Percentiles rank a stretch among this genome's conserved stretches.
phyloP scores from a whole-genome alignment of 37 sponge, comb jelly and placozoan species.

The Bolinopsis microptera region DNA sequence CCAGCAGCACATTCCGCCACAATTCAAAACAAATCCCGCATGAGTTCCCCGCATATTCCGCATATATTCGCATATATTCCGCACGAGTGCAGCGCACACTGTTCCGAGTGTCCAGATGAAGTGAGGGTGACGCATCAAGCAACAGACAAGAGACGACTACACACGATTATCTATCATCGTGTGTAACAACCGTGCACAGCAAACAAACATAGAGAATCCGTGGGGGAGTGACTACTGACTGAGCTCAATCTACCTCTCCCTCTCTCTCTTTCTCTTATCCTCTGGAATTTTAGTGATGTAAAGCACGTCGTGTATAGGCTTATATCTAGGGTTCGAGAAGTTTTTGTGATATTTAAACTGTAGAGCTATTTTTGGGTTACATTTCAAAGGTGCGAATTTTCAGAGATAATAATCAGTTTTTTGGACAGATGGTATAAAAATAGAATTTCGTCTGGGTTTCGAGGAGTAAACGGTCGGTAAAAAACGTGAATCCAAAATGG shows the following conservation, averaged over 20 bases:
- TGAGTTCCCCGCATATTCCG: neutral
- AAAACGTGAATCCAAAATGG: no score
- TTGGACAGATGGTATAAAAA: no score
- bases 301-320: neutral
- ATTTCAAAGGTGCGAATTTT: neutral
- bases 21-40: neutral
- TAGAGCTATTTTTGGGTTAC: neutral
- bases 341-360: neutral
- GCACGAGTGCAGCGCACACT: neutral
- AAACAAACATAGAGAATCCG: constrained; percentile 16
- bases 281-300: neutral
- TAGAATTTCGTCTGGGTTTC: no score
- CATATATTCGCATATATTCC: neutral
- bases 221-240: constrained; percentile 17
- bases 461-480: no score
- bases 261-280: neutral
- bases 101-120: neutral
- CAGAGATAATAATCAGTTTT: neutral
- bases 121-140: neutral
- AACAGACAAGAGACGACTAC: neutral
- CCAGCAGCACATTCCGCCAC: neutral
- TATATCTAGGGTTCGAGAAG: neutral
- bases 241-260: no score
- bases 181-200: neutral
- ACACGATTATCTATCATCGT: neutral